phyloP scores from a whole-genome alignment of 2,113 vertebrate species.

The Caloenas nicobarica region DNA sequence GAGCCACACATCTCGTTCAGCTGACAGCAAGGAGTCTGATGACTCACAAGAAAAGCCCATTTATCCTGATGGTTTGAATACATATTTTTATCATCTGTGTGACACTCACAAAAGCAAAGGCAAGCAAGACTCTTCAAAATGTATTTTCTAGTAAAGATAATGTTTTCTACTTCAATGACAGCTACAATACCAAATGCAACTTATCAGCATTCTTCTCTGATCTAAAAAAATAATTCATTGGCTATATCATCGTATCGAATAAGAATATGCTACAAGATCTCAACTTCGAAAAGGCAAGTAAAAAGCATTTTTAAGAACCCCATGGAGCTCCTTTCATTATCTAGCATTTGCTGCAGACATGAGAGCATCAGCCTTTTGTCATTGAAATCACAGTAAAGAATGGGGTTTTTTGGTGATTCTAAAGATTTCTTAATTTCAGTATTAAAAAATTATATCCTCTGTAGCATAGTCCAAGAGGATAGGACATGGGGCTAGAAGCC shows the following conservation, averaged over 20 bases:
- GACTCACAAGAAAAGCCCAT: background rate
- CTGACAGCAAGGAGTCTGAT: background rate
- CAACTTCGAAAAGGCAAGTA: background rate
- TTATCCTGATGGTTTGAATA: background rate
- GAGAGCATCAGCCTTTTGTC: background rate
- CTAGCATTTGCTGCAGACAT: background rate
- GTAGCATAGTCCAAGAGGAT: background rate
- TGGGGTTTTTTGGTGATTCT: accelerated
- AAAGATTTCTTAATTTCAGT: background rate
- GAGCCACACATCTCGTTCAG: background rate
- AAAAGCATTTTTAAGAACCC: background rate
- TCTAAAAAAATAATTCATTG: conserved; percentile 29
- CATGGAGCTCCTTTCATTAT: background rate
- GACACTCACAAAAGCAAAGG: background rate
- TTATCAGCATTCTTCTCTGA: conserved; percentile 1
- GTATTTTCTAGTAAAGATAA: background rate
- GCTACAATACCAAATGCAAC: background rate
- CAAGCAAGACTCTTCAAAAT: conserved; percentile 12
- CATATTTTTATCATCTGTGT: background rate
- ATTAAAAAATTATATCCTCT: background rate
- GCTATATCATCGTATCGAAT: background rate
- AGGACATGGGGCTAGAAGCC: background rate
- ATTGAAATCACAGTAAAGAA: background rate
- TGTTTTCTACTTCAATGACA: background rate
- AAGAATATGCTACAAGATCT: background rate